A percentile compares a stretch with the other conserved stretches of the same genome.
phyloP scores from a whole-genome alignment of 2,797 vertebrate genomes.

The Chrysocyon brachyurus region DNA sequence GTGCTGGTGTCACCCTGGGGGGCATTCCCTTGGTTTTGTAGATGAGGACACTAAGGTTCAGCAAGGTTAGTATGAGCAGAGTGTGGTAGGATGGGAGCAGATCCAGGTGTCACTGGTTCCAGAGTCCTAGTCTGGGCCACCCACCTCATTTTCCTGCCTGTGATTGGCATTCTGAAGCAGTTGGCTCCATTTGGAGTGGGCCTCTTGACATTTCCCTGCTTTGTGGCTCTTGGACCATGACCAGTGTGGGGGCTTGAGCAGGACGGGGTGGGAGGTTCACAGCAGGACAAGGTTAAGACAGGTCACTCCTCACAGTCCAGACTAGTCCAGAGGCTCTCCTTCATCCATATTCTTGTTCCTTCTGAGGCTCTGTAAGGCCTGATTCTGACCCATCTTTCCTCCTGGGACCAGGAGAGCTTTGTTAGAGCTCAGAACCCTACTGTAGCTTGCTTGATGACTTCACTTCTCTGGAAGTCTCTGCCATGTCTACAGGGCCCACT shows the following conservation, averaged over 20 bases:
- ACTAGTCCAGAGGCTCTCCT: not conserved
- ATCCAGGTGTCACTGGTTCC: not conserved
- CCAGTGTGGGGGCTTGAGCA: not conserved
- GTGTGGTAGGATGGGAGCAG: not conserved
- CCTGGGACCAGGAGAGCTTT: not conserved
- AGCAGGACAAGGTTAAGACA: not conserved
- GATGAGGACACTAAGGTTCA: not conserved
- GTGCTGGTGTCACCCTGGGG: not conserved
- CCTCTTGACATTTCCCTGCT: not conserved
- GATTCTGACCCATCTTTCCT: not conserved
- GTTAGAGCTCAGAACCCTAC: not conserved
- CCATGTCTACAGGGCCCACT: not conserved
- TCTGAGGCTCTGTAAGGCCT: not conserved
- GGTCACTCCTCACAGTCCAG: not conserved
- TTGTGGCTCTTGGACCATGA: not conserved
- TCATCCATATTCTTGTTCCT: not conserved
- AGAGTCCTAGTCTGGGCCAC: not conserved
- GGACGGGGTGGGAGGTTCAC: not conserved
- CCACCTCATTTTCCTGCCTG: not conserved
- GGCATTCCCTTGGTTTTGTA: not conserved
- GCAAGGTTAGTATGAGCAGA: not conserved
- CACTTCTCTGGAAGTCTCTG: slow-evolving; percentile 7
- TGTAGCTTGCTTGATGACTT: not conserved
- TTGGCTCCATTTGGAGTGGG: not conserved
- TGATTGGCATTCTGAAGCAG: not conserved